phyloP scores from a whole-genome alignment of 1,140 invertebrate species.

The Telenomus remus region DNA sequence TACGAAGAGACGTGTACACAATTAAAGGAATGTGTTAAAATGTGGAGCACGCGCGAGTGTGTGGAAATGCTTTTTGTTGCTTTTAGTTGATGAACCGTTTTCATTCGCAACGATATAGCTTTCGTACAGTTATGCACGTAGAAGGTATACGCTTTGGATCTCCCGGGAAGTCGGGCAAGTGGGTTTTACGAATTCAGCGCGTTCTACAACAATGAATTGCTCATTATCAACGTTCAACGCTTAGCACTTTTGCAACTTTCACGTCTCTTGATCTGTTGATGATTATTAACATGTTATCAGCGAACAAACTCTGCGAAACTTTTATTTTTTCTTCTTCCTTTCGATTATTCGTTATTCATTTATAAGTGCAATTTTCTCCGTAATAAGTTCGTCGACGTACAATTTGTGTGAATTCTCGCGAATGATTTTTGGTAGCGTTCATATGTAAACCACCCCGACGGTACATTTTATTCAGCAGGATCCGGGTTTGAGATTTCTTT shows the following conservation, averaged over 20 bases:
- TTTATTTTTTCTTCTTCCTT: no score
- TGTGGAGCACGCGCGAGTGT: constrained; percentile 10
- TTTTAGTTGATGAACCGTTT: constrained; percentile 52
- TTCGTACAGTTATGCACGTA: constrained; percentile 34
- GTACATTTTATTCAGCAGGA: not conserved
- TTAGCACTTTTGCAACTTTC: constrained; percentile 34
- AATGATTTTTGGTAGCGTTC: no score
- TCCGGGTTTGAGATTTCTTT: constrained; percentile 9
- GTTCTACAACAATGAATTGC: constrained; percentile 42
- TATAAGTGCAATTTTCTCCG: no score
- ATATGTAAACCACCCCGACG: no score
- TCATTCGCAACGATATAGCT: constrained; percentile 42
- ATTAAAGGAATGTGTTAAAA: not conserved
- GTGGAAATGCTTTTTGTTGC: constrained; percentile 37
- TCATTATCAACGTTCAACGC: constrained; percentile 41
- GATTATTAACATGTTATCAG: constrained; percentile 16
- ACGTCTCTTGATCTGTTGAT: constrained; percentile 2
- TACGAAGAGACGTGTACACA: no score
- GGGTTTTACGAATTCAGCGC: constrained; percentile 48
- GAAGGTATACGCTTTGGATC: constrained; percentile 30
- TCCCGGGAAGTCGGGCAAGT: constrained; percentile 37
- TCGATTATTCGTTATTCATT: no score
- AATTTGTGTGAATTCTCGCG: no score
- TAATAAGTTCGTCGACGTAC: no score
- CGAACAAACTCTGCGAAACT: not conserved